These are phyloP conservation scores for Dasypus novemcinctus DNA, from an alignment of 2,113 vertebrate species.

Conservation along the genomic window DNA sequence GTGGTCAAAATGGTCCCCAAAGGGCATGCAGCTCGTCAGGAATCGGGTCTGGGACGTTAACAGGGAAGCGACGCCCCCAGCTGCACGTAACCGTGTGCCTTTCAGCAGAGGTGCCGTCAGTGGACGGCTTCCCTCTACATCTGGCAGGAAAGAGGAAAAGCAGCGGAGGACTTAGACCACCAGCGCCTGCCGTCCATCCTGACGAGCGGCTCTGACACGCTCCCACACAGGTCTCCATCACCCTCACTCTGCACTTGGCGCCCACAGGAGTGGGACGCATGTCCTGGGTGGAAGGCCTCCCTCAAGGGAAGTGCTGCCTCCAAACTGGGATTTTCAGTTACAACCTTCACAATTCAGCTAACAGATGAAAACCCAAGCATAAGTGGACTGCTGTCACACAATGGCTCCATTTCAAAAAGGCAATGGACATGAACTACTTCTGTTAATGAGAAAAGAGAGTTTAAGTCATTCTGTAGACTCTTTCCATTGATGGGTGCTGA, in stretches of 20 bases:
- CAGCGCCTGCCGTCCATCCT: not conserved
- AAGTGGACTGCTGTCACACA: too few species aligned
- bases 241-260: not conserved
- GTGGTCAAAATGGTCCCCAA: not conserved
- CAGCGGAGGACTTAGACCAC: not conserved
- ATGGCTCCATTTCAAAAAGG: too few species aligned
- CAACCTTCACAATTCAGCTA: not conserved
- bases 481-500: not conserved
- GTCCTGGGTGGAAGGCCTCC: not conserved
- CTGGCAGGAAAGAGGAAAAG: not conserved
- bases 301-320: not conserved
- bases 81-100: fast-evolving
- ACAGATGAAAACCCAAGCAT: too few species aligned
- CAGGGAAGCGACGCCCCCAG: not conserved
- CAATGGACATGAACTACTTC: too few species aligned
- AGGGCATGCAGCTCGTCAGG: not conserved
- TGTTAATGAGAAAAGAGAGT: too few species aligned
- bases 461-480: not conserved
- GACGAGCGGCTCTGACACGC: not conserved
- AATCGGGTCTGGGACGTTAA: not conserved
- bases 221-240: not conserved
- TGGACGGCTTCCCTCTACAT: not conserved
- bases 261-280: not conserved
- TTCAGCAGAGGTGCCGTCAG: not conserved
- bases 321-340: not conserved